Base-by-base conservation (phyloP, 2,113 vertebrate species). In the Gallinago undulata region DNA sequence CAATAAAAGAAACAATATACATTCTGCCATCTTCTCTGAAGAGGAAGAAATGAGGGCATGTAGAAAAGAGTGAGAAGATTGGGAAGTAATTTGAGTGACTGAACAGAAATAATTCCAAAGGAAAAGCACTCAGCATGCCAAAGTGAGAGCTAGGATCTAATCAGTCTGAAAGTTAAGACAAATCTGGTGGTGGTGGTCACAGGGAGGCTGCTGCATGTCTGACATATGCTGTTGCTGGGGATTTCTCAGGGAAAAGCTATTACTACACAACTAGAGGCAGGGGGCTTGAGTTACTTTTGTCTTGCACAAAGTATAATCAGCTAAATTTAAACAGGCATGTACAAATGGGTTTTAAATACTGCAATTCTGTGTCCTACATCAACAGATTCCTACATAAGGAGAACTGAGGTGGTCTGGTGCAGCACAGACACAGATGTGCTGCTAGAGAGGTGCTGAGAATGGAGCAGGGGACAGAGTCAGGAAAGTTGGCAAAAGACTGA, bases 21-120 rank as follows among this genome's bases (percentile, higher is more conserved):
- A 6, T 35, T 50, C 51, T 45, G 15, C 41, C 73, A 63, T 24
- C 23, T 84, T 80, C 63, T 92, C 73, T 67, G 21, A 9, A 73
- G 53, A 56, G 24, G 11, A 66, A 60, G n/a, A 23, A 57, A 23
- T 7, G 5, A 67, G 25, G 25, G 8, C 25, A 60, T 0, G 0
- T 12, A 84, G 43, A 35, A 70, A 69, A 70, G 14, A 53, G 9
- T 33, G 27, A 93, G 80, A 24, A 81, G 22, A 7, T 17, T 74
- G 31, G 21, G 25, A 90, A 90, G 86, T 10, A 37, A 43, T 66
- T 18, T 33, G 28, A 70, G 19, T 55, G 24, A 67, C 37, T 45
- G 17, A 41, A 37, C 6, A 64, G 48, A 67, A 70, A 23, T 55
- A 28, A 56, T 79, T 88, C 56, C 21, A 39, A 17, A 89, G 47